Percentiles rank a stretch among this genome's conserved stretches.
These are phyloP conservation scores for Salticus scenicus DNA, from an alignment of 2,888 invertebrate species.

Conservation along the genomic window DNA sequence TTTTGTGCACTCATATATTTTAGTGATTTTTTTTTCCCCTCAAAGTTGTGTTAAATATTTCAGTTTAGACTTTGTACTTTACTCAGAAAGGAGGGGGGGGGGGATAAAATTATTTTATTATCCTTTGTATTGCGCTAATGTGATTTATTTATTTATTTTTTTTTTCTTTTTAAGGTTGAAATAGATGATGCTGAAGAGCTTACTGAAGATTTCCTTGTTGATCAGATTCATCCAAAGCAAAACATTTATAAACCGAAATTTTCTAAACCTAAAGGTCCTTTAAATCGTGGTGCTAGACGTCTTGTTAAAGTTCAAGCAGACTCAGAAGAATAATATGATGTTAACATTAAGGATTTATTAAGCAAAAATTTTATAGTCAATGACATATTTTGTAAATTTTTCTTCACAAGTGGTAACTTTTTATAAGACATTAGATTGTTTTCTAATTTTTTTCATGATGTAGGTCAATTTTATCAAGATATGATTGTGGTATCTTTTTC, in stretches of 20 bases:
- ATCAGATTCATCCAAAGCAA: slow-evolving; percentile 95
- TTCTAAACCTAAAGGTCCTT: slow-evolving; percentile 97
- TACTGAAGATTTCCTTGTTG: slow-evolving; percentile 90
- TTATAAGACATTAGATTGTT: slow-evolving; percentile 7
- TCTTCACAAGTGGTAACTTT: neutral
- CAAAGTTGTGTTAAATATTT: no score
- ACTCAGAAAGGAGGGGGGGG: no score
- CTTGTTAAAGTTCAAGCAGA: slow-evolving; percentile 76
- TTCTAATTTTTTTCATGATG: neutral
- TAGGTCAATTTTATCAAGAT: neutral
- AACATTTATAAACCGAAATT: slow-evolving; percentile 92
- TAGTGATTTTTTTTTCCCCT: no score
- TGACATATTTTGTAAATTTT: slow-evolving; percentile 11
- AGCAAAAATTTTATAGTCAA: slow-evolving; percentile 10
- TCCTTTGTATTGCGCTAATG: no score
- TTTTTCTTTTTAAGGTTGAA: slow-evolving; percentile 83
- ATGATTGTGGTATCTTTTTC: no score
- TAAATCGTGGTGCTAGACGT: slow-evolving; percentile 91
- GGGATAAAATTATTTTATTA: no score
- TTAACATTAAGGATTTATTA: neutral
- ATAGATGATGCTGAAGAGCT: slow-evolving; percentile 92
- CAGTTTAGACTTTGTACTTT: no score
- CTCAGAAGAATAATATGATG: slow-evolving; percentile 12
- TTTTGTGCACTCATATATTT: no score
- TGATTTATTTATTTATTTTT: no score